A percentile compares a stretch with the other conserved stretches of the same genome.
Evolutionary conservation across 2,113 vertebrate genomes (phyloP).

Genomic region (Otis tarda): DNA sequence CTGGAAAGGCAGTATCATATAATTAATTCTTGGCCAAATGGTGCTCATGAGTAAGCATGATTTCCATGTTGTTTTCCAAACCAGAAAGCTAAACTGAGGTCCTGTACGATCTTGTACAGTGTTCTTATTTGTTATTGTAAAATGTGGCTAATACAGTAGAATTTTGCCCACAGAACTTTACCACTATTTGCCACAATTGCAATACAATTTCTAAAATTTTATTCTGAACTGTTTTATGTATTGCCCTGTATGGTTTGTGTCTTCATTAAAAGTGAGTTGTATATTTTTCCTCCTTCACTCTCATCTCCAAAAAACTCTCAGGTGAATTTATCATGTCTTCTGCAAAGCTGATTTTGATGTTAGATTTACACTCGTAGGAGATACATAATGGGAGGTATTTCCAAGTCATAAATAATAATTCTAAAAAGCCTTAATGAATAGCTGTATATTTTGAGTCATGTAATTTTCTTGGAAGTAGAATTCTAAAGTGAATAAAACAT

Average conservation of each 20-base stretch:
- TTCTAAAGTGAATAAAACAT: constrained; percentile 47
- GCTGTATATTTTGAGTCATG: constrained; percentile 10
- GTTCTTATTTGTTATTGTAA: not conserved
- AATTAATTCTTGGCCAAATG: not conserved
- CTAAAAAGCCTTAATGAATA: constrained; percentile 5
- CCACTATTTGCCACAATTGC: not conserved
- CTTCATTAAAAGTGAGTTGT: not conserved
- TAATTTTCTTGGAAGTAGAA: constrained; percentile 17
- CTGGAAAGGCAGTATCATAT: not conserved
- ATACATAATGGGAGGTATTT: not conserved
- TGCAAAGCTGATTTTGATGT: not conserved
- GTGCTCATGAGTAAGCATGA: not conserved
- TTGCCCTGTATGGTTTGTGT: not conserved
- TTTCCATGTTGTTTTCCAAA: not conserved
- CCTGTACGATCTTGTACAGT: not conserved
- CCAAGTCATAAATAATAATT: not conserved
- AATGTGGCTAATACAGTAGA: not conserved
- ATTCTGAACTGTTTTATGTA: not conserved
- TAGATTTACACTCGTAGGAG: not conserved
- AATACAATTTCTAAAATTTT: not conserved
- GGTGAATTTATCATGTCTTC: not conserved
- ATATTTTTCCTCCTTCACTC: not conserved
- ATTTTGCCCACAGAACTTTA: not conserved
- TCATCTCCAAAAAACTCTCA: not conserved
- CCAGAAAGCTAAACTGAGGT: not conserved